Evolutionary conservation across 2,888 invertebrate species (phyloP), one percentile per base, ranked within the genome.

Genomic region (Pharmacophagus antenor): DNA sequence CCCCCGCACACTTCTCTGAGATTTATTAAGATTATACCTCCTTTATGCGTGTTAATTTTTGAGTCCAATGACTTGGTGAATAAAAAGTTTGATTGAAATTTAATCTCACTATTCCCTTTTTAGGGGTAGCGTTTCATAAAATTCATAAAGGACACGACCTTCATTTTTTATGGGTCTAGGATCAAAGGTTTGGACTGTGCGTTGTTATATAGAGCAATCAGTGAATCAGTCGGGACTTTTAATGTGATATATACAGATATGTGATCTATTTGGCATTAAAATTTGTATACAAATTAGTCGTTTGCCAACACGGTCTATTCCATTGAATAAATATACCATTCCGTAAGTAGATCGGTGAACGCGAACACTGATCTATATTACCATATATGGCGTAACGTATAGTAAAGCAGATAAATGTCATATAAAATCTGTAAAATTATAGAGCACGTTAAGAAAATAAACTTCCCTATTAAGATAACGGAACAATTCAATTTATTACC

Each of bases 301-400:
- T 21, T 37, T 37, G 37, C 56, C n/a, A 48, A 56, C n/a, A 15
- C 37, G 31, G 18, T 47, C 22, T 17, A 21, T 37, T 22, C 31
- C 37, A 48, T 56, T 56, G 21, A 56, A 56, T 41, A 27, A 56
- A 55, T 48, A 23, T 48, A n/a, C 48, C 10, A 23, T 48, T 20
- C 56, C 49, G 41, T 41, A 56, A 41, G 41, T 49, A 41, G 56
- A 49, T 41, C 3, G 23, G 20, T 20, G 49, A 49, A 17, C 7
- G 20, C 41, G 41, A 23, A 15, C 41, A 49, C 18, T 41, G 41
- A 49, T 56, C 49, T 42, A 49, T 21, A 56, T 56, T 56, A 15
- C 56, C 49, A 25, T 25, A 23, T 49, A 49, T 12, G 56, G 42
- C 20, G 20, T 56, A 42, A 41, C 25, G 22, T 49, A 49, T 20